These are phyloP conservation scores for Alcis repandata DNA, from an alignment of 2,888 invertebrate genomes.

Conservation along the genomic window DNA sequence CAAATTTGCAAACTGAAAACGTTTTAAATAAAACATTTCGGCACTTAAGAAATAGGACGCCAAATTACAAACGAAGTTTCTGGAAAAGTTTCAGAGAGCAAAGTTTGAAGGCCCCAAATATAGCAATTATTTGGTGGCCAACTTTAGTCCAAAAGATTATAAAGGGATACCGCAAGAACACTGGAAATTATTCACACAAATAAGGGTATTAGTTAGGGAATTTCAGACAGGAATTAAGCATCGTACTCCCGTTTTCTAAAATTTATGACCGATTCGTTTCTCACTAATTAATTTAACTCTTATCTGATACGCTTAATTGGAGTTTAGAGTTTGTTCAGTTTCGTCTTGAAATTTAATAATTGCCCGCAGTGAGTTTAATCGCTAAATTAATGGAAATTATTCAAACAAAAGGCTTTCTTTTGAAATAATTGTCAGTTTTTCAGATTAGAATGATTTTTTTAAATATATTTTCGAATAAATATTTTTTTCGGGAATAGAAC, in stretches of 20 bases:
- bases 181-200: constrained; percentile 55
- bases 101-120: constrained; percentile 37
- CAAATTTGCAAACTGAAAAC: constrained; percentile 16
- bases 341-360: constrained; percentile 62
- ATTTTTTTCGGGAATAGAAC: too few relatives aligned
- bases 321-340: constrained; percentile 65
- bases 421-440: too few relatives aligned
- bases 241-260: constrained; percentile 51
- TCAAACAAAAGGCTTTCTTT: constrained; percentile 29
- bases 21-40: constrained; percentile 25
- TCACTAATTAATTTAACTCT: constrained; percentile 76
- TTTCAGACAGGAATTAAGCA: constrained; percentile 58
- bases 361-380: constrained; percentile 49
- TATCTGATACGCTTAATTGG: constrained; percentile 73
- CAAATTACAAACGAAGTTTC: constrained; percentile 27
- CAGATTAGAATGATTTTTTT: too few relatives aligned
- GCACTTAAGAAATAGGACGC: constrained; percentile 19
- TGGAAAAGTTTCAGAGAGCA: constrained; percentile 35
- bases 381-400: constrained; percentile 44
- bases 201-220: constrained; percentile 51
- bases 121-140: constrained; percentile 36
- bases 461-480: too few relatives aligned
- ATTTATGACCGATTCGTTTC: constrained; percentile 71
- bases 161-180: constrained; percentile 44
- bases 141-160: constrained; percentile 35